Evolutionary conservation across 2,113 vertebrate species (phyloP), one percentile per base, ranked within the genome.

Genomic region (Pristiophorus japonicus): DNA sequence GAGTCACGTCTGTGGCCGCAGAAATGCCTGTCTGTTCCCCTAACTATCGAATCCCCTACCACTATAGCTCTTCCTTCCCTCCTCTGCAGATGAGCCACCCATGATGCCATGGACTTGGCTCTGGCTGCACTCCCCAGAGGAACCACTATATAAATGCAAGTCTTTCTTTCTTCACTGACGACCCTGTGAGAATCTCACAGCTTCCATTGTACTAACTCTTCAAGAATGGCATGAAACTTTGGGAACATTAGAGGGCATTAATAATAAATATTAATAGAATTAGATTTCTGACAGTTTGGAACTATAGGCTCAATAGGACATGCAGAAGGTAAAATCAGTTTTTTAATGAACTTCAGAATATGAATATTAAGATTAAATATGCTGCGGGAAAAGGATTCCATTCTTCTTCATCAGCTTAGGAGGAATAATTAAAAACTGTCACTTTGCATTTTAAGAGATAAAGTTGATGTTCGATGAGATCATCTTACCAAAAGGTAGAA

Each of bases 371-470:
- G 22, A 10, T 70, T 45, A 47, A 34, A 67, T 14, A 51, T 34
- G 24, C 65, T 34, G 38, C 66, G 73, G 42, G 12, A 42, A 94
- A 73, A 73, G 45, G 22, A 12, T 30, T 11, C 45, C 42, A 94
- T 47, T 51, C 73, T 73, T 47, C 65, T 47, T 63, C 38, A 94
- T 70, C 38, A 16, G 10, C 24, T 45, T 20, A 30, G 65, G 30
- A 70, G 93, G 22, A 92, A 94, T 67, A 27, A 94, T 66, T 42
- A 42, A 47, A 94, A 94, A 51, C 93, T 94, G 22, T 94, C 42
- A 45, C 51, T 51, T 51, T 47, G 10, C 11, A 59, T 59, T 62
- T 90, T 59, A 16, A 59, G 55, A 90, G 34, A 59, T n/a, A 92
- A 18, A 62, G 30, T 63, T 38, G 59, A 22, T 92, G 16, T 62